Base-by-base conservation (phyloP, 2,888 invertebrate genomes). In the Ormyrus labotus region DNA sequence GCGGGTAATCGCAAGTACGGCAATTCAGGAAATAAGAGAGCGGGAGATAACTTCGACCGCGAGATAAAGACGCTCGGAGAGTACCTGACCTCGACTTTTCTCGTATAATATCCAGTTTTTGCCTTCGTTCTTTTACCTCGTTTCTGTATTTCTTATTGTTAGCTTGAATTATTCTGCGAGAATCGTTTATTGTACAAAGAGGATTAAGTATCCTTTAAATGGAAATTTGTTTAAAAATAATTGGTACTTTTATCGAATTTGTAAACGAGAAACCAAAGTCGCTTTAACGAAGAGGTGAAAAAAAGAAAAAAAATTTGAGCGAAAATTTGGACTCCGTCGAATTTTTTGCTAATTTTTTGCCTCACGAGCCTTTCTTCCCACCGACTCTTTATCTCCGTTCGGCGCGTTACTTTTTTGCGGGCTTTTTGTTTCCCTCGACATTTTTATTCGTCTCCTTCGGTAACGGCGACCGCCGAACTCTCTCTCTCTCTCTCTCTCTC, bases 381-480 rank as follows among this genome's bases (percentile, higher is more conserved):
- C 71, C 75, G 60, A n/a, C 47, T 53, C 75, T 65, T 79, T 77
- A 67, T 63, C n/a, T 55, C 34, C 65, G 60, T 79, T 67, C 65
- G 73, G 83, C 55, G 6, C 5, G 5, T 45, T 8, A 11, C 53
- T 68, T 73, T 72, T 78, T 75, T 78, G 34, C 68, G 75, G 64
- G 64, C 75, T 81, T 81, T 78, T 81, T 63, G 69, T 60, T 78
- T 79, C 61, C 60, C 64, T 63, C 57, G 74, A 76, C 72, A 76
- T 81, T 83, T 78, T 81, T 78, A 67, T 81, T 81, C 75, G 77
- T 60, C 78, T 58, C 64, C 72, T 79, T 70, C 19, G 69, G 79
- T 45, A 45, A 13, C 51, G 57, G 48, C 34, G 84, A 82, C 84
- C 84, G 83, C 84, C 87, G 83, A 86, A 87, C 85, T 85, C 60